Base-by-base conservation (phyloP, 2,888 invertebrate species). In the Bombyx huttoni region DNA sequence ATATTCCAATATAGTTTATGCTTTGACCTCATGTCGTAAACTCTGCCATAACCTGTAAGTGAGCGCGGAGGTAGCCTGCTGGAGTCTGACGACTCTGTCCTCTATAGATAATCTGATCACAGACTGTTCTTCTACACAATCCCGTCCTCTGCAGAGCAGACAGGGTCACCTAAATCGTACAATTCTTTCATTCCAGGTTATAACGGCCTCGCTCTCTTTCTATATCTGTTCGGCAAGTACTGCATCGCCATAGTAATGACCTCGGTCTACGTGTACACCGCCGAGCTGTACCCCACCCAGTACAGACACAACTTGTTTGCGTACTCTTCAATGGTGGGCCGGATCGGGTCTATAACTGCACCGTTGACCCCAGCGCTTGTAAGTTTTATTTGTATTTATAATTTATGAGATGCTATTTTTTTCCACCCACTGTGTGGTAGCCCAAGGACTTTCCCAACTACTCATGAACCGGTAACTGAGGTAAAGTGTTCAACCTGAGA, bases 271-370 rank as follows among this genome's bases (percentile, higher is more conserved):
- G 86, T 92, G 62, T 91, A 91, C 65, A 91, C 92, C 0, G 86
- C 91, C 5, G 93, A 93, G 76, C 76, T 93, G 67, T 93, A 92
- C 67, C 92, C 93, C 7, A 93, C 92, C 33, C 86, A 89, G 62
- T 78, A 91, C 49, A 80, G 93, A 1, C 91, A 92, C 67, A 90
- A 89, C 48, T 73, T 92, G 56, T 83, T 92, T 51, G 91, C 91
- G 0, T 84, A 90, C 56, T 92, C 92, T 61, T 92, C 92, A 9
- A 92, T 92, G 91, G 81, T 92, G 57, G 92, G 92, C 12, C 81
- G 92, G 35, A 75, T 93, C 49, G 93, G 93, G 0, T 90, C 92
- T 1, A 91, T 92, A 73, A 63, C 91, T 46, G 92, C 93, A 0
- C 92, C 93, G 0, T 91, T 92, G 60, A 91, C 92, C 3, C 91